Base-by-base conservation (phyloP, 1,140 invertebrate genomes). In the Cotesia vestalis region DNA sequence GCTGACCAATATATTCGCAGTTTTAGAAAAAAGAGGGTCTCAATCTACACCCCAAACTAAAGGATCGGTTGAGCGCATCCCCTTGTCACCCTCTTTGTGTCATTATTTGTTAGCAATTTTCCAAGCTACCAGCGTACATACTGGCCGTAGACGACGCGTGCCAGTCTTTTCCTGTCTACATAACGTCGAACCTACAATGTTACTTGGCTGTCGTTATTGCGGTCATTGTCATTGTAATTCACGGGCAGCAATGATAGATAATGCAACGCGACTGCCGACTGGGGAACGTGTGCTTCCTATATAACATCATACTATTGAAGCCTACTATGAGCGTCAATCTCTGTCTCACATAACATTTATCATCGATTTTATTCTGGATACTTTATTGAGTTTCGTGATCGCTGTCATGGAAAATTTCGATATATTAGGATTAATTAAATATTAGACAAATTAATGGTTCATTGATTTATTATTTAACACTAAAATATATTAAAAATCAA, bases 141-240 rank as follows among this genome's bases (percentile, higher is more conserved):
- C 55, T 57, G 73, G 61, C 35, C 69, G 69, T 64, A 72, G 69
- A 72, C 68, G 67, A 73, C 73, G 73, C 73, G 64, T 71, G 63
- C 76, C 71, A 72, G 36, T 61, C 66, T 64, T 70, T 64, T 74
- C 71, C 72, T 69, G 66, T 71, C 66, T 35, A 35, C 52, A 34
- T 70, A 53, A 12, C 59, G 34, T 55, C 60, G 34, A 52, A 52
- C 52, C 27, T 63, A 46, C 59, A 11, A 51, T 55, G 61, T 76
- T 61, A 66, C 52, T 38, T 9, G 66, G 55, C 62, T 70, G 80
- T 81, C 78, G 78, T 83, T 81, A 80, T 81, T 82, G 81, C 79
- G 80, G 81, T 83, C 80, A 83, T 84, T 84, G 83, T 84, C 80
- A 83, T 84, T 83, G 82, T 83, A 83, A 83, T 84, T 77, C 72